Base-by-base conservation (phyloP, 2,888 invertebrate species). In the Scaptomyza reducta region DNA sequence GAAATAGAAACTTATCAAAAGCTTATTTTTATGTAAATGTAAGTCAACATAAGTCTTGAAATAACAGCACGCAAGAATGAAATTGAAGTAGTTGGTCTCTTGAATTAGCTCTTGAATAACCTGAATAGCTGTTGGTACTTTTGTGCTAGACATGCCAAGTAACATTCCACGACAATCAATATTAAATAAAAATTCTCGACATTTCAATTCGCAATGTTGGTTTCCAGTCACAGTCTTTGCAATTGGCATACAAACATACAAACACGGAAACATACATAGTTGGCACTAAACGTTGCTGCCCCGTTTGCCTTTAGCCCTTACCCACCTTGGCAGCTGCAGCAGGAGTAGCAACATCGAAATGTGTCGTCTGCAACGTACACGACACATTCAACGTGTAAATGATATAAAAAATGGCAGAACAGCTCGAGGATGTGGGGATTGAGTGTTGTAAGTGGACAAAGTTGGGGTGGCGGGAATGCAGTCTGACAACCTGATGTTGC, bases 311-410 rank as follows among this genome's bases (percentile, higher is more conserved):
- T 18, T 40, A 31, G 14, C 41, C 13, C 22, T 27, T 10, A 6
- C 6, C n/a, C 41, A 11, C n/a, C 49, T 16, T 31, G 5, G 13
- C 9, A 33, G 33, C 0, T 3, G 33, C 7, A 33, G 33, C 33
- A 13, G 31, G 31, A 31, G 33, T n/a, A n/a, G 35, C 35, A 16
- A 56, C 55, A 56, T 47, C 62, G 60, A 64, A 83, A 83, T 69
- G 69, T 74, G 72, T 70, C 55, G 61, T 65, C 65, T 66, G 72
- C 68, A 67, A 13, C 46, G 57, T 18, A 62, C 64, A 60, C 50
- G 68, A 73, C 58, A 73, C 58, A 70, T 71, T 67, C 65, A 76
- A 59, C 55, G 78, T 71, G 81, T 84, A 87, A 82, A 82, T 73
- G 84, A 67, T 64, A 75, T 75, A 80, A 77, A 87, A 80, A 87